phyloP scores from a whole-genome alignment of 2,113 vertebrate genomes.

The Gyps fulvus region DNA sequence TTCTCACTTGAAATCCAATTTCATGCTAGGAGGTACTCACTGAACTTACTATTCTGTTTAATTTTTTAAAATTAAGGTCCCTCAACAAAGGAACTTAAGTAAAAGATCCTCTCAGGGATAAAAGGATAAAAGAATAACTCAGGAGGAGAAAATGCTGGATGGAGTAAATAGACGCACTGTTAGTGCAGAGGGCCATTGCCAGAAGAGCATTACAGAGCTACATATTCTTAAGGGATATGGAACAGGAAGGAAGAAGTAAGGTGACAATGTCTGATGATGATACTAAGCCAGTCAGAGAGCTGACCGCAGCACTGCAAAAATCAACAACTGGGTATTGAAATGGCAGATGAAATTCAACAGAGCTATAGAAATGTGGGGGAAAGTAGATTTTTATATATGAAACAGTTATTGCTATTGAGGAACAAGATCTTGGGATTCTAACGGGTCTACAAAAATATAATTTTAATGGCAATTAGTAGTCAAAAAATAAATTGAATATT shows the following conservation, averaged over 20 bases:
- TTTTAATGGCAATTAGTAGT: not conserved
- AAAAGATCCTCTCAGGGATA: not conserved
- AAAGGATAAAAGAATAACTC: not conserved
- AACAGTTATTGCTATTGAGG: not conserved
- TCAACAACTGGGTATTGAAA: not conserved
- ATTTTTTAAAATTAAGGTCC: not conserved
- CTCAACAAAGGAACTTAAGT: not conserved
- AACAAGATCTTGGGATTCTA: not conserved
- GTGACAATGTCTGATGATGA: not conserved
- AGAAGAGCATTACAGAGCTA: not conserved
- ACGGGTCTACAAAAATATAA: not conserved
- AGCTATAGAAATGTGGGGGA: not conserved
- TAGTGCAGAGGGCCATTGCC: not conserved
- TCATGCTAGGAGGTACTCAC: not conserved
- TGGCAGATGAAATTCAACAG: not conserved
- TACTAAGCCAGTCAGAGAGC: not conserved
- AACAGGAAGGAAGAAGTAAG: not conserved
- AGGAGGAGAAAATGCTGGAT: not conserved
- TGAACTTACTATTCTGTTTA: constrained; percentile 10
- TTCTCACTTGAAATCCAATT: constrained; percentile 25
- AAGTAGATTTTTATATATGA: not conserved
- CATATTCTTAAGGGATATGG: not conserved
- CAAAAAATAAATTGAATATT: not conserved
- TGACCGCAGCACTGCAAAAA: not conserved
- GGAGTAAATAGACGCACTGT: not conserved